Base-by-base conservation (phyloP, 1,140 invertebrate species). In the Archivesica marissinica region DNA sequence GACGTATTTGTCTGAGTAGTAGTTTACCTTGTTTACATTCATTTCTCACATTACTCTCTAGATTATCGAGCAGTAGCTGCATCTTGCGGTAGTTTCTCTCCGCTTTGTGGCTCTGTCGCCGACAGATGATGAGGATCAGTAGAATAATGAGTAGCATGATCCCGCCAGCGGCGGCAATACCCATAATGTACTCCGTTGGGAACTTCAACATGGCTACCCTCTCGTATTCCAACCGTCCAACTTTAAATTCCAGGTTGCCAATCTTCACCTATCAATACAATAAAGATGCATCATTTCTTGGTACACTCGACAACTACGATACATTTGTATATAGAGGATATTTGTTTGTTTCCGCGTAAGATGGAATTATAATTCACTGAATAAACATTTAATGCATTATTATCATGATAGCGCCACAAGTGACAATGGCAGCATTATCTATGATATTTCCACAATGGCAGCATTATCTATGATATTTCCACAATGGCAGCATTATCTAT, bases 11-110 rank as follows among this genome's bases (percentile, higher is more conserved):
- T n/a, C n/a, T n/a, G n/a, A n/a, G n/a, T n/a, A n/a, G n/a, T n/a
- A n/a, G 52, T 70, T 92, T 92, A 96, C 96, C 96, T 95, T 99
- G 97, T 94, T 99, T 99, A 93, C 99, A 99, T 94, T 99, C 99
- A 89, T 98, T 97, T 66, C 99, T 95, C 0, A 99, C 98, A 93
- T 99, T 99, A 91, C 98, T 99, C 93, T 99, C 99, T 56, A 99
- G 94, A n/a, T 98, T 99, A 89, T 99, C 99, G 97, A 99, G 99
- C 94, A 99, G 98, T 89, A 99, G 98, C 94, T 99, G 98, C 93
- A 99, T 99, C 39, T 98, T 96, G 93, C 98, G 99, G 93, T 99
- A 99, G 93, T 99, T 98, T 52, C 98, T 94, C 93, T 99, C 98
- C 0, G 98, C 98, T 94, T 99, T 97, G 2, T 98, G 99, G 64